phyloP scores from a whole-genome alignment of 37 sponge, comb jelly and placozoan genomes.

The Beroe ovata region DNA sequence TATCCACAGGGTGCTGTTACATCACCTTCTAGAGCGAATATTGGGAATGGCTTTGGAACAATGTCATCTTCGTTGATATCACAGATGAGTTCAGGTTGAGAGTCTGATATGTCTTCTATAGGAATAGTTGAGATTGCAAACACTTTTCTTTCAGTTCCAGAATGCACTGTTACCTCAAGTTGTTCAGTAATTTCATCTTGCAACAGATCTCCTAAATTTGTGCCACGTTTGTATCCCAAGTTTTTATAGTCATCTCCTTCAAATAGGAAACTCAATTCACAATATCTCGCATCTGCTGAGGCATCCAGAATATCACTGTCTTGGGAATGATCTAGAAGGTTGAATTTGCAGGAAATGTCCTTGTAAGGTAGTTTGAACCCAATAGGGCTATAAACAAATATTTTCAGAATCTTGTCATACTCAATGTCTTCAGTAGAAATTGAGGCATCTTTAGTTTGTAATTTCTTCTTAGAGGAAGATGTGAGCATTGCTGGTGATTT shows the following conservation, averaged over 20 bases:
- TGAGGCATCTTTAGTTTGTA: constrained; percentile 24
- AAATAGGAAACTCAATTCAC: constrained; percentile 41
- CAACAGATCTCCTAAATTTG: neutral
- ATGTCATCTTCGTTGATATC: constrained; percentile 31
- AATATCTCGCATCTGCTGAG: neutral
- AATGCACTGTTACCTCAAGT: constrained; percentile 47
- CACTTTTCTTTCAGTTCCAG: neutral
- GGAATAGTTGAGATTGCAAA: constrained; percentile 58
- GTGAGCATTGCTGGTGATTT: neutral
- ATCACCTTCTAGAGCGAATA: constrained; percentile 51
- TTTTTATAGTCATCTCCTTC: constrained; percentile 49
- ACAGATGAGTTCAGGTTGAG: constrained; percentile 44
- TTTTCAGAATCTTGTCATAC: constrained; percentile 36
- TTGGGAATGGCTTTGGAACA: constrained; percentile 54
- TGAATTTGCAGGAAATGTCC: constrained; percentile 53
- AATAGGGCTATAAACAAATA: constrained; percentile 21
- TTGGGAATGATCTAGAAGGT: neutral
- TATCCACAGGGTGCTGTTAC: constrained; percentile 63
- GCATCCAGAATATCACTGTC: neutral
- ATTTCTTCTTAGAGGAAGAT: neutral
- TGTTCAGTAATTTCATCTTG: constrained; percentile 43
- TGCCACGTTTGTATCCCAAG: constrained; percentile 57
- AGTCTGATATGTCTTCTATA: constrained; percentile 53
- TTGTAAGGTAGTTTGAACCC: constrained; percentile 52
- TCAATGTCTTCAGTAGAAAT: constrained; percentile 60